A percentile compares a stretch with the other conserved stretches of the same genome.
Conservation (phyloP, 2,797 vertebrate species). For the Manis javanica region DNA sequence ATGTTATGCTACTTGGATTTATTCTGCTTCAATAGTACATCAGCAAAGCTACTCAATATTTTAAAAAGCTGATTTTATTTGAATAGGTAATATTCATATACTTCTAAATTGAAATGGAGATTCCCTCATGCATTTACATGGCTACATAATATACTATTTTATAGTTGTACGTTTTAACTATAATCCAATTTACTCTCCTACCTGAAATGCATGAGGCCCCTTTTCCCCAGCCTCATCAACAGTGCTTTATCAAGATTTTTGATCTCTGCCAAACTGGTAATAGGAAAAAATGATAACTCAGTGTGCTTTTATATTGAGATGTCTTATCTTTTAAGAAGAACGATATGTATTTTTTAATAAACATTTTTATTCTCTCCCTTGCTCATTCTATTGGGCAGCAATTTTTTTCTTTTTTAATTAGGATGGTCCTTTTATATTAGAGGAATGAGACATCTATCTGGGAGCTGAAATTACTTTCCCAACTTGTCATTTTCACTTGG, state of each 20-base stretch:
- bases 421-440: background rate
- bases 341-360: background rate
- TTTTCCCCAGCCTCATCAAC: constrained; percentile 54
- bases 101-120: background rate
- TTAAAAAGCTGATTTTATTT: constrained; percentile 3
- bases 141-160: background rate
- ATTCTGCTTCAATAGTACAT: background rate
- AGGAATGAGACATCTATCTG: background rate
- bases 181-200: constrained; percentile 56
- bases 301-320: constrained; percentile 62
- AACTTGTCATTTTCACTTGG: background rate
- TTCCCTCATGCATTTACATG: background rate
- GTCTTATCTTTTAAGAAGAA: constrained; percentile 43
- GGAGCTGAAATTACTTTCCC: constrained; percentile 16
- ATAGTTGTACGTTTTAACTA: background rate
- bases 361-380: background rate
- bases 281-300: constrained; percentile 64
- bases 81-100: background rate
- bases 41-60: constrained; percentile 11
- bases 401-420: background rate
- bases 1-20: background rate
- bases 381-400: background rate
- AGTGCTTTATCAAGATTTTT: constrained; percentile 65
- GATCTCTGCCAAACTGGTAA: constrained; percentile 60
- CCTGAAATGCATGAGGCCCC: constrained; percentile 22